These are phyloP conservation scores for Limnodromus scolopaceus DNA, from an alignment of 2,797 vertebrate genomes.

Conservation along the genomic window DNA sequence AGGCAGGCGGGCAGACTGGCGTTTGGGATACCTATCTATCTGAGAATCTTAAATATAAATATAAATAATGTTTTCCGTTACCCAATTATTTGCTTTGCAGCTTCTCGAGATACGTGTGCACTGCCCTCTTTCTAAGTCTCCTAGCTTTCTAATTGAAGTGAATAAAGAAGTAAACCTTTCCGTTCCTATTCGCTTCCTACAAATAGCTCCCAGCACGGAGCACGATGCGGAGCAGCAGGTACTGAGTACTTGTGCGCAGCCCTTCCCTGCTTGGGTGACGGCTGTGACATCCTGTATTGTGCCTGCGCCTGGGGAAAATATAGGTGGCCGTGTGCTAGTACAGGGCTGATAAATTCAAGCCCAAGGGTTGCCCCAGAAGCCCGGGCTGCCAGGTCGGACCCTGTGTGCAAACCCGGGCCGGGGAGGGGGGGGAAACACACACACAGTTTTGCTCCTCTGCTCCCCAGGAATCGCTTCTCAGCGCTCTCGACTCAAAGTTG, in stretches of 20 bases:
- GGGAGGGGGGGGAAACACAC: too few relatives aligned
- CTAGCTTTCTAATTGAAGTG: not conserved
- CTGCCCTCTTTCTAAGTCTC: not conserved
- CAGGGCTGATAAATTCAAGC: rapidly evolving
- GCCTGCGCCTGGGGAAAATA: rapidly evolving
- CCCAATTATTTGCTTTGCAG: not conserved
- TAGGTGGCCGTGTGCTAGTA: rapidly evolving
- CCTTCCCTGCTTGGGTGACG: not conserved
- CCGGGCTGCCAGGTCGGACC: not conserved
- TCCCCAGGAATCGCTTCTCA: not conserved
- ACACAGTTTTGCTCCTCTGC: rapidly evolving
- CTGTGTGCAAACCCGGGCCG: not conserved
- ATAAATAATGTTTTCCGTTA: not conserved
- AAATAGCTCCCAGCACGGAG: rapidly evolving
- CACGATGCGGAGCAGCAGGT: not conserved
- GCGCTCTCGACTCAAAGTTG: rapidly evolving
- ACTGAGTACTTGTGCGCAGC: rapidly evolving
- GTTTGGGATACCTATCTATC: not conserved
- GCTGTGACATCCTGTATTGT: rapidly evolving
- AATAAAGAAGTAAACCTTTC: not conserved
- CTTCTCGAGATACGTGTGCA: not conserved
- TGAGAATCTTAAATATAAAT: not conserved
- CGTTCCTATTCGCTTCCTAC: not conserved
- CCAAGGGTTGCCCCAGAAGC: not conserved
- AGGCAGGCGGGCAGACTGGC: not conserved